These are phyloP conservation scores for Enteromius unitaeniatus DNA, from an alignment of 2,797 vertebrate species.

Conservation along the genomic window DNA sequence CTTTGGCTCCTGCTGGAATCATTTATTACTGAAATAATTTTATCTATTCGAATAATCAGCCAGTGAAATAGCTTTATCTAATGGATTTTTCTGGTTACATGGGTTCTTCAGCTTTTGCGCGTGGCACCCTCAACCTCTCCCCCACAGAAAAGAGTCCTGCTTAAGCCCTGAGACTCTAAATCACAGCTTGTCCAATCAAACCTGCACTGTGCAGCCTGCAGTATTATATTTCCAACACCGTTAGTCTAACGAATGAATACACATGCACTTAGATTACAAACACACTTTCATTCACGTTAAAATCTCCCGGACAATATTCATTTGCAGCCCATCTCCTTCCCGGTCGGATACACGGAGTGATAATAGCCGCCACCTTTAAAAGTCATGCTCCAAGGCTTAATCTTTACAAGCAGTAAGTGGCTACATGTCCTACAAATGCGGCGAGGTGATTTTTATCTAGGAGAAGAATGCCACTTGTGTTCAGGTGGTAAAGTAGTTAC, in stretches of 20 bases:
- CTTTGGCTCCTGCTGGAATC: constrained; percentile 60
- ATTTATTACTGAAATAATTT: constrained; percentile 63
- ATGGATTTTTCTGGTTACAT: constrained; percentile 60
- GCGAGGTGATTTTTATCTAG: constrained; percentile 58
- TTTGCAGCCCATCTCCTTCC: constrained; percentile 41
- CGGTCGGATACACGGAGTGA: constrained; percentile 31
- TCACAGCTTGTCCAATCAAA: constrained; percentile 58
- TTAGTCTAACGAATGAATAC: constrained; percentile 33
- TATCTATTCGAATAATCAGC: constrained; percentile 65
- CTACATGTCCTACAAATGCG: constrained; percentile 59
- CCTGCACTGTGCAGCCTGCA: constrained; percentile 30
- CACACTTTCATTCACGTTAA: constrained; percentile 46
- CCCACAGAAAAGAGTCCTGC: constrained; percentile 48
- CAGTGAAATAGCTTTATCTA: constrained; percentile 63
- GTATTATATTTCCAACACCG: constrained; percentile 44
- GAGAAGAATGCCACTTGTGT: constrained; percentile 62
- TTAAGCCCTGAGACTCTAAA: constrained; percentile 46
- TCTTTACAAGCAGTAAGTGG: constrained; percentile 55
- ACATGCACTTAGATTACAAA: constrained; percentile 45
- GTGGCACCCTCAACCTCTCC: constrained; percentile 44
- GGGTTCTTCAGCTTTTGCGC: constrained; percentile 52
- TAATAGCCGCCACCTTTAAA: constrained; percentile 51
- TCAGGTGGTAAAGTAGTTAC: constrained; percentile 49
- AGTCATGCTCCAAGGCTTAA: constrained; percentile 57
- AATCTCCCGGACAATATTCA: constrained; percentile 34